Evolutionary conservation across 1,140 invertebrate genomes (phyloP), one percentile per base, ranked within the genome.

Genomic region (Sarcophaga bullata): DNA sequence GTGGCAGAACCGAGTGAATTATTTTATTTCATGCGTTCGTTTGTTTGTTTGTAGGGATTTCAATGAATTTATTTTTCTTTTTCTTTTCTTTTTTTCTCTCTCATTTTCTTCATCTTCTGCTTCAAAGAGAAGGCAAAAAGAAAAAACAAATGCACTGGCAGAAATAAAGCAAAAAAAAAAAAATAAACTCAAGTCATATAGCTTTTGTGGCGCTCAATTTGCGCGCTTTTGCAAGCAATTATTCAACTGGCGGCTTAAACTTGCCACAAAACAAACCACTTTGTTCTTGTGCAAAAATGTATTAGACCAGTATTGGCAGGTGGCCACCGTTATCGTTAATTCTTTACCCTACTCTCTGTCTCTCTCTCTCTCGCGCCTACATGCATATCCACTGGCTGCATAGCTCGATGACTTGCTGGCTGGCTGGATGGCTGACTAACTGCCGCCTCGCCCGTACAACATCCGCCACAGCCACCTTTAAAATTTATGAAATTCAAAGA

Each of bases 141-240:
- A n/a, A n/a, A n/a, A n/a, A n/a, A n/a, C n/a, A n/a, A n/a, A n/a
- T n/a, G n/a, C n/a, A n/a, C n/a, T n/a, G n/a, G n/a, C n/a, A n/a
- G n/a, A n/a, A n/a, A n/a, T n/a, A n/a, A n/a, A n/a, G n/a, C 17
- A 78, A 78, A 78, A 37, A 37, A 37, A 37, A 37, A 37, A 37
- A 37, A 50, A 78, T 52, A 78, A 78, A 52, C 75, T 78, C 50
- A 78, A 78, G 75, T 48, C 75, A 78, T 78, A 78, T 7, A 78
- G 75, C 75, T 78, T 78, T 78, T 78, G 75, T 78, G 75, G 75
- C 75, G 75, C 75, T 78, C 75, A 78, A 78, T 78, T 78, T 78
- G 75, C 48, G 49, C 75, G 75, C 75, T 78, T 78, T 78, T 50
- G 47, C 75, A 78, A 78, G 75, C 75, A 78, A 78, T 78, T 78